Evolutionary conservation across 2,113 vertebrate species (phyloP).

Genomic region (Tichodroma muraria): DNA sequence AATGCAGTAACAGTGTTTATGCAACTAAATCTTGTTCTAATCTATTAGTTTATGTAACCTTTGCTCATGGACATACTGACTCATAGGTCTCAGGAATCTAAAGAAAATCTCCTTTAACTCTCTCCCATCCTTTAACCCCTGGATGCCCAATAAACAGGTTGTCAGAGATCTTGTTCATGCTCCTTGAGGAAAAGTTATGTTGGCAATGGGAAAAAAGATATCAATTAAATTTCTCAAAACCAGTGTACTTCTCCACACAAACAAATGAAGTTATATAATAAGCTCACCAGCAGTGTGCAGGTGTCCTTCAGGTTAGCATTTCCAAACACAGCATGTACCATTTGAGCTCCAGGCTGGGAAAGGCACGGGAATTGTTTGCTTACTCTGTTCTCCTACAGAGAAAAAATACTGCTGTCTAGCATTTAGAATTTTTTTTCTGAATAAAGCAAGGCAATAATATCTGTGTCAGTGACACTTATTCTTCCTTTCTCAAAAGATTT

Average conservation of each 20-base stretch:
- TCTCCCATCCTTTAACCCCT: background rate
- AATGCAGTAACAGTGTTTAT: slow-evolving; percentile 42
- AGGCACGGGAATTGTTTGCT: background rate
- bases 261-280: background rate
- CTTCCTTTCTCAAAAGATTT: background rate
- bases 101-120: slow-evolving; percentile 8
- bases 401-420: background rate
- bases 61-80: background rate
- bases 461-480: background rate
- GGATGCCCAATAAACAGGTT: background rate
- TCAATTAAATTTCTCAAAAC: background rate
- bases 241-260: background rate
- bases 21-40: slow-evolving; percentile 59
- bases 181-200: background rate
- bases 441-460: background rate
- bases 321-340: background rate
- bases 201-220: background rate
- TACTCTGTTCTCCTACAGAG: background rate
- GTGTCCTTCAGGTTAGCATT: background rate
- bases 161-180: background rate
- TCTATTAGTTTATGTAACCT: slow-evolving; percentile 58
- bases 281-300: background rate
- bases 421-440: background rate
- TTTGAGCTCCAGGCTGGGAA: background rate
- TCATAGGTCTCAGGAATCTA: background rate